These are phyloP conservation scores for Brachionus rubens DNA, from an alignment of 1,140 invertebrate genomes.

Conservation along the genomic window DNA sequence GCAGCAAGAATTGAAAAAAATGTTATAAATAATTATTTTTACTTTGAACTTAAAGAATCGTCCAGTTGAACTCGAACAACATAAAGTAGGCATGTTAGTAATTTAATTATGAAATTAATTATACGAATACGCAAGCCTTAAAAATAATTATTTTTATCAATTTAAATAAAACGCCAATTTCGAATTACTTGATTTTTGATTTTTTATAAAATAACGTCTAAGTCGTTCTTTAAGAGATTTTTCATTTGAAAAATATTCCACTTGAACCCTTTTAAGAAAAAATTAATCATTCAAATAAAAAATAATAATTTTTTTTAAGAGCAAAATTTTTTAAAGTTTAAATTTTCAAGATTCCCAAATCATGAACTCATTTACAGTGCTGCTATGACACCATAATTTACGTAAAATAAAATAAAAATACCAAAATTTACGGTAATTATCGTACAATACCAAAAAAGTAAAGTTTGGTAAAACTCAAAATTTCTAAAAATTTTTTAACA, in stretches of 20 bases:
- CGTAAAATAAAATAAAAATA: no score
- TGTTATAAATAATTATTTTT: no score
- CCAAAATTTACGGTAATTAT: no score
- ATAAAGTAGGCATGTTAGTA: slow-evolving; percentile 90
- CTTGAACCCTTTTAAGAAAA: slow-evolving; percentile 76
- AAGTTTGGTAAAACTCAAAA: no score
- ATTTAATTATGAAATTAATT: slow-evolving; percentile 91
- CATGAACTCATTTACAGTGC: no score
- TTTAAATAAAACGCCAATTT: background rate
- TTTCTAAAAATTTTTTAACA: no score
- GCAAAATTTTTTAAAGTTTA: no score
- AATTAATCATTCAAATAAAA: background rate
- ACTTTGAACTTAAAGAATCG: slow-evolving; percentile 53
- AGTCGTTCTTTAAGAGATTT: slow-evolving; percentile 96
- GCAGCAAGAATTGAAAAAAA: no score
- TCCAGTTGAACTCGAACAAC: slow-evolving; percentile 86
- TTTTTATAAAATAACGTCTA: slow-evolving; percentile 97
- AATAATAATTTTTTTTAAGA: no score
- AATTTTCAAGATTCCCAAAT: no score
- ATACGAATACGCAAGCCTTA: slow-evolving; percentile 91
- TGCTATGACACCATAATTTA: no score
- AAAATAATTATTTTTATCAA: background rate
- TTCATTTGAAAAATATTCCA: slow-evolving; percentile 98
- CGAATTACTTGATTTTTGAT: slow-evolving; percentile 94
- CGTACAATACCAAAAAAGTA: no score